A percentile compares a stretch with the other conserved stretches of the same genome.
phyloP scores from a whole-genome alignment of 2,888 invertebrate species.

The Platycnemis pennipes region DNA sequence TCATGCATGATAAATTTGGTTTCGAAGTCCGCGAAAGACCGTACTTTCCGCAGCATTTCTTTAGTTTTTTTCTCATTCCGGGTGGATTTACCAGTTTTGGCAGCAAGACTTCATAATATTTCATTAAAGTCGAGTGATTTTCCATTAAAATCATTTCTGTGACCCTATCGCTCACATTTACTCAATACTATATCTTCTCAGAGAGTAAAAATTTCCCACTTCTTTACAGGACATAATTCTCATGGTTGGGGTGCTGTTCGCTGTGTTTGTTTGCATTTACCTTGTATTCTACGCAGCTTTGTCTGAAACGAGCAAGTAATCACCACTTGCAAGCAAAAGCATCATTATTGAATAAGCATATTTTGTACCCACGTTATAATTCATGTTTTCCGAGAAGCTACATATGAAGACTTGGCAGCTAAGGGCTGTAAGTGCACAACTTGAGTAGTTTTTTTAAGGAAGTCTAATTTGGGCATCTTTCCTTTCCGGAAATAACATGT shows the following conservation, averaged over 20 bases:
- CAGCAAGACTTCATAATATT: too few species aligned
- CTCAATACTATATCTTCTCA: not conserved
- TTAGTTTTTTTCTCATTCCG: too few species aligned
- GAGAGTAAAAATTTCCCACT: slow-evolving; percentile 9
- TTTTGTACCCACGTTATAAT: not conserved
- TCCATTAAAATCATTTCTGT: slow-evolving; percentile 20
- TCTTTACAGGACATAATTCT: slow-evolving; percentile 70
- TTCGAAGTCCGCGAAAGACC: too few species aligned
- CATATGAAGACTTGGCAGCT: not conserved
- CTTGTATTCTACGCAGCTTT: slow-evolving; percentile 70
- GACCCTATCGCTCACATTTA: not conserved
- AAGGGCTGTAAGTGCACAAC: not conserved
- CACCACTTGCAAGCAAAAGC: not conserved
- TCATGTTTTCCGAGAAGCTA: not conserved
- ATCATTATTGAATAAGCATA: not conserved
- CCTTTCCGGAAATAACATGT: too few species aligned
- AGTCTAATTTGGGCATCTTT: too few species aligned
- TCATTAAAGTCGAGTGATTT: not conserved
- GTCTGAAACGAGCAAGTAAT: slow-evolving; percentile 68
- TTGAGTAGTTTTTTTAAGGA: too few species aligned
- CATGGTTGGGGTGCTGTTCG: slow-evolving; percentile 70
- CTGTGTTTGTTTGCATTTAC: slow-evolving; percentile 70
- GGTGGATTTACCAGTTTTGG: too few species aligned
- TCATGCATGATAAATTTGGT: too few species aligned
- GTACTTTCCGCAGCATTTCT: too few species aligned